Conservation (phyloP, 2,113 vertebrate species). For the Sardina pilchardus region DNA sequence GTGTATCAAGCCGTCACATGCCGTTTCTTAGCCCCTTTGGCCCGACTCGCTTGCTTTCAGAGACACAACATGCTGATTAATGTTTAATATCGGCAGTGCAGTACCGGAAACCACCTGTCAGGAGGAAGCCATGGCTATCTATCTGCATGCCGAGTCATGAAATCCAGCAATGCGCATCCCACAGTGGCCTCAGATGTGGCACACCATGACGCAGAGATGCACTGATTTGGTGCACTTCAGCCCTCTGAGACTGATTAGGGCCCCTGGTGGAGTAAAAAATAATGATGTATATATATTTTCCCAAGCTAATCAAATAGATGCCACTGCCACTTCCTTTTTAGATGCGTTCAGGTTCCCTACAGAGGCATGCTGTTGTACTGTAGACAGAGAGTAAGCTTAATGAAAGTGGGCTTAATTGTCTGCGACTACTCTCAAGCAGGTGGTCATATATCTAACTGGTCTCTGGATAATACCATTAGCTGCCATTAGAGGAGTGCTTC, state of each 20-base stretch:
- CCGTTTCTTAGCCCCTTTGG: background rate
- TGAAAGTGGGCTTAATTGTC: too few relatives aligned
- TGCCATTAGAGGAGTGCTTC: background rate
- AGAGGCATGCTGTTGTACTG: background rate
- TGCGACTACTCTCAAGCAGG: background rate
- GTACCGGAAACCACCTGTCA: background rate
- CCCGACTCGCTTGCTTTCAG: background rate
- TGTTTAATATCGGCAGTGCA: background rate
- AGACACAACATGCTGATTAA: background rate
- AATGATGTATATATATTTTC: background rate
- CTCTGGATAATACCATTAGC: background rate
- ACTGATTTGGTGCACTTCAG: background rate
- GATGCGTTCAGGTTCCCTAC: background rate
- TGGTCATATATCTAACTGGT: background rate
- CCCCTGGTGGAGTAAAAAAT: background rate
- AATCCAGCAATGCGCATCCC: too few relatives aligned
- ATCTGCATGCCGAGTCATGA: background rate
- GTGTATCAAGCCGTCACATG: background rate
- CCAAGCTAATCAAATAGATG: background rate
- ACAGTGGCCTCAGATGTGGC: too few relatives aligned
- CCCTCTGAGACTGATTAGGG: background rate
- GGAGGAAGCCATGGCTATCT: background rate
- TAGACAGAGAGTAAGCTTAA: background rate
- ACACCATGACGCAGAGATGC: background rate
- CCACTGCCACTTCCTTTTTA: background rate